phyloP scores from a whole-genome alignment of 2,797 vertebrate species.

The Chaetophractus vellerosus region DNA sequence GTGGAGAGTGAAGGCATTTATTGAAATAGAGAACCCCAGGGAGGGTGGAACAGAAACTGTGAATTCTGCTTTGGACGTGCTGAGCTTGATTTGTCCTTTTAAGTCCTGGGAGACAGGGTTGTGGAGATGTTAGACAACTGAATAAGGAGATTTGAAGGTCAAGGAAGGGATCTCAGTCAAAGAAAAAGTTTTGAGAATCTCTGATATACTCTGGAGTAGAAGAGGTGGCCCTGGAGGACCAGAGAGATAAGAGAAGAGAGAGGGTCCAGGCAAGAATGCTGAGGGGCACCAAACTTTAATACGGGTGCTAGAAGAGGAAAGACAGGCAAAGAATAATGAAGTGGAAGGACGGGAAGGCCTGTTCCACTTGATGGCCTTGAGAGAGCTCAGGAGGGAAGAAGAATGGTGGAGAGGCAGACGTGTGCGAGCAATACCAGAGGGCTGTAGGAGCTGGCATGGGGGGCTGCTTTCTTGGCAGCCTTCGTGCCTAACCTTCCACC shows the following conservation, averaged over 20 bases:
- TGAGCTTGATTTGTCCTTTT: not conserved
- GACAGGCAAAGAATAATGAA: not conserved
- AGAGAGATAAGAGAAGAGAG: not conserved
- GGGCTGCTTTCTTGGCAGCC: not conserved
- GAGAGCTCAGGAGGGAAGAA: not conserved
- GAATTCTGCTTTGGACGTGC: not conserved
- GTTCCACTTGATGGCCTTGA: not conserved
- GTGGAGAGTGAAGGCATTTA: not conserved
- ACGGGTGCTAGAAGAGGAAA: not conserved
- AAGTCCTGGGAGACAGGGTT: not conserved
- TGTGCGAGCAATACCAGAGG: not conserved
- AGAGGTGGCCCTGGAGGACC: not conserved
- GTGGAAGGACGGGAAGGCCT: not conserved
- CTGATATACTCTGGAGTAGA: not conserved
- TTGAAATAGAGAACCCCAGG: not conserved
- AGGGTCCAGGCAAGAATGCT: too few species aligned
- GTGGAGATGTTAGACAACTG: not conserved
- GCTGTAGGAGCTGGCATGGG: fast-evolving
- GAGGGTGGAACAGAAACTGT: not conserved
- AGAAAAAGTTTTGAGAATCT: not conserved
- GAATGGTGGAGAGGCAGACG: not conserved
- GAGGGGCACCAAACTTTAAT: not conserved
- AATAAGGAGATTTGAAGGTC: not conserved
- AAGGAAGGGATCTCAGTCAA: not conserved
- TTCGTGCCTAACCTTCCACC: not conserved